Conservation (phyloP, 2,113 vertebrate genomes). For the Thermophis baileyi region DNA sequence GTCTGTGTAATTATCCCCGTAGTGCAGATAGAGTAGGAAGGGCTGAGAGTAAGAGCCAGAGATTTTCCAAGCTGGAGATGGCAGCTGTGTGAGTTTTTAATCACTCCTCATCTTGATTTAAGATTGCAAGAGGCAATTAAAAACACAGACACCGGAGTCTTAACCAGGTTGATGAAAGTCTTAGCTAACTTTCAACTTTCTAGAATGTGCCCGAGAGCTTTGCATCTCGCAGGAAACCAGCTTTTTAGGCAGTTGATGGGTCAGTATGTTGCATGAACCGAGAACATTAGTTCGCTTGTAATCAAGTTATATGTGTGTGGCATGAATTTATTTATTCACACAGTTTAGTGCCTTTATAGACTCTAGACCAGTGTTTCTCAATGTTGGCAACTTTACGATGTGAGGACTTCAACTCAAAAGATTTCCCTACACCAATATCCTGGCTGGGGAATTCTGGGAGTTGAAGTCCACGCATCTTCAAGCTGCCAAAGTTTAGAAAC, state of each 20-base stretch:
- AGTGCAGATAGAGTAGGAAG: neutral
- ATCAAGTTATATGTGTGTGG: too few relatives aligned
- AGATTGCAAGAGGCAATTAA: neutral
- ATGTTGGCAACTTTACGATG: too few relatives aligned
- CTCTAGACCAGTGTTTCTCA: too few relatives aligned
- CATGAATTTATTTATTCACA: too few relatives aligned
- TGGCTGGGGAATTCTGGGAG: too few relatives aligned
- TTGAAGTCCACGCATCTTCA: too few relatives aligned
- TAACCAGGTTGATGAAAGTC: neutral
- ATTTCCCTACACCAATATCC: too few relatives aligned
- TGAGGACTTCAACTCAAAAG: too few relatives aligned
- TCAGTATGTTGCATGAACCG: neutral
- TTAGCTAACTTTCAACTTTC: neutral
- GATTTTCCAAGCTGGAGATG: neutral
- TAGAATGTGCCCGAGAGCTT: neutral
- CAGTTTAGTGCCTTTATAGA: too few relatives aligned
- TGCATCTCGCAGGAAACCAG: neutral
- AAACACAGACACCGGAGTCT: neutral
- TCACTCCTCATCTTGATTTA: neutral
- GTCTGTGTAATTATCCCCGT: neutral
- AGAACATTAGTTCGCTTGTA: neutral
- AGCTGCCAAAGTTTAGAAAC: too few relatives aligned
- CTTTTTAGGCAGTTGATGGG: neutral
- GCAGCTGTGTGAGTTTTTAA: neutral
- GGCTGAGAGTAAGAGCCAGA: neutral